Base-by-base conservation (phyloP, 2,797 vertebrate genomes). In the Moxostoma hubbsi region DNA sequence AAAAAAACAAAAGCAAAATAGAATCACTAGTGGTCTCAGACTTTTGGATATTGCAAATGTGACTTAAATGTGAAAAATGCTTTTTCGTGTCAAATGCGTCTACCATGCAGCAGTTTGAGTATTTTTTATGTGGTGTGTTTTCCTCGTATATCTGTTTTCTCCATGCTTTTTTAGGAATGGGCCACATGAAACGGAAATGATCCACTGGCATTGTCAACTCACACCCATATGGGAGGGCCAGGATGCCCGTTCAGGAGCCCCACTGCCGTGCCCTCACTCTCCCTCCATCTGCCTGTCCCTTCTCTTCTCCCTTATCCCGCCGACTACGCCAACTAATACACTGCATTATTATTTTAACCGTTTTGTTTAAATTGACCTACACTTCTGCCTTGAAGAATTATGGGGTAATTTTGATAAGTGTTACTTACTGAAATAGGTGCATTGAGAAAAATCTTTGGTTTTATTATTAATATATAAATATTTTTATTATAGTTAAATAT, bases 141-240 rank as follows among this genome's bases (percentile, higher is more conserved):
- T 67, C 77, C 59, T 36, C 12, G 45, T 61, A 58, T 50, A 13
- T 61, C 82, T 12, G 9, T 50, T 79, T 82, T 72, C 73, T 77
- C 77, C 79, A 83, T 85, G 86, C 36, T 79, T 77, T 81, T 83
- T 65, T 77, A 73, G 63, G 67, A 81, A 70, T 67, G 65, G 51
- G 68, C 71, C 70, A 43, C 62, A 65, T 75, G 55, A 61, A 71
- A 75, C 65, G 77, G 79, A 86, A 81, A 73, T 77, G 74, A 80
- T 73, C 46, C n/a, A 16, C 68, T 72, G 71, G 77, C 70, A 55
- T 75, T 82, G 82, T 79, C 73, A 78, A 86, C 87, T 88, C 77
- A 88, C 80, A 92, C 90, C 90, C 93, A 94, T 93, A 93, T 93
- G 92, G 93, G 93, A 93, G 89, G 84, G 89, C 91, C 91, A 92